These are phyloP conservation scores for Xanthorhoe spadicearia DNA, from an alignment of 2,888 invertebrate species.

Conservation along the genomic window DNA sequence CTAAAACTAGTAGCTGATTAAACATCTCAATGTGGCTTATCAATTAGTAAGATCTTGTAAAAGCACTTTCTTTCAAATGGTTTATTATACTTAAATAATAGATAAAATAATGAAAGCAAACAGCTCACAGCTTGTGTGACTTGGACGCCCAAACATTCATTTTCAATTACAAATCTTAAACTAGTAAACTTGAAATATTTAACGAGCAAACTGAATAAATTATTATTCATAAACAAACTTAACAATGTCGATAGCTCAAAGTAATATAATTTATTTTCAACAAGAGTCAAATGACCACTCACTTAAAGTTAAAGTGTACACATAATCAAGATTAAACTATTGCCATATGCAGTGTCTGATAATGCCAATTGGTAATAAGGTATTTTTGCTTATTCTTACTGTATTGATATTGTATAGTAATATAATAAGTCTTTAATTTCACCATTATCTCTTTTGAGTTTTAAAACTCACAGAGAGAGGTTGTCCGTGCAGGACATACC, in stretches of 20 bases:
- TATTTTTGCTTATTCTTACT: conserved; percentile 77
- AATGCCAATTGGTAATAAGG: conserved; percentile 72
- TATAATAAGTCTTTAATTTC: conserved; percentile 65
- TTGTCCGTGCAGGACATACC: conserved; percentile 78
- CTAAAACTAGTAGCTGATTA: conserved; percentile 85
- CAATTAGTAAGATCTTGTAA: conserved; percentile 84
- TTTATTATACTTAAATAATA: conserved; percentile 84
- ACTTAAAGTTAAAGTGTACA: conserved; percentile 64
- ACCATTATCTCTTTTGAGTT: conserved; percentile 84
- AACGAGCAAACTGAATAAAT: conserved; percentile 85
- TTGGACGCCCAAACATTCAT: conserved; percentile 78
- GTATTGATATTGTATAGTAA: conserved; percentile 81
- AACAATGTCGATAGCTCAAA: conserved; percentile 85
- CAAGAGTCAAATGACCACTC: conserved; percentile 78
- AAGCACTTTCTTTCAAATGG: conserved; percentile 82
- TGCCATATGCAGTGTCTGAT: conserved; percentile 62
- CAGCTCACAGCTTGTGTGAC: conserved; percentile 77
- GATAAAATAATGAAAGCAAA: conserved; percentile 82
- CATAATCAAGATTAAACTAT: conserved; percentile 64
- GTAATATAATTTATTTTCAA: conserved; percentile 81
- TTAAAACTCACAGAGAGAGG: conserved; percentile 83
- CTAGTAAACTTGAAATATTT: conserved; percentile 85
- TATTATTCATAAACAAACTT: conserved; percentile 85
- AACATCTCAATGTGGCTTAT: conserved; percentile 84
- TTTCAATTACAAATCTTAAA: conserved; percentile 81